phyloP scores from a whole-genome alignment of 2,113 vertebrate species.

The Picathartes gymnocephalus region DNA sequence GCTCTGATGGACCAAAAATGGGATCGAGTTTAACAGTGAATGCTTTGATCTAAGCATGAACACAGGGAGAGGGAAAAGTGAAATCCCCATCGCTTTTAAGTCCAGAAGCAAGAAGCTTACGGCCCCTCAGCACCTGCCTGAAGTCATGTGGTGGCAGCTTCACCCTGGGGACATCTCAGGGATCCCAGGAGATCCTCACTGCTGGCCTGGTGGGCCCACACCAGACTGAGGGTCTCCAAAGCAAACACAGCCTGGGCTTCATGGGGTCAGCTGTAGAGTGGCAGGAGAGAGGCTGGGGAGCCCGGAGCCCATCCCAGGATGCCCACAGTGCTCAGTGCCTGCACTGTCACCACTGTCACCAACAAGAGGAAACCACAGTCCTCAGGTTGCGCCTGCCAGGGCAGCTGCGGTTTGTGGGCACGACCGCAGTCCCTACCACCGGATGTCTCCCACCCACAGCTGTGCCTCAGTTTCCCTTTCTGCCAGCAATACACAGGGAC shows the following conservation, averaged over 20 bases:
- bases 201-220: accelerated
- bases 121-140: accelerated
- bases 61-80: background rate
- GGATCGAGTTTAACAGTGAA: accelerated
- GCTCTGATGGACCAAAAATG: background rate
- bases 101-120: background rate
- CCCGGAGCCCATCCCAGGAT: background rate
- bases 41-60: background rate
- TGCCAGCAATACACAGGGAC: background rate
- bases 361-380: background rate
- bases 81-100: background rate
- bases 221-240: background rate
- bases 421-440: background rate
- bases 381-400: accelerated
- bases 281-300: accelerated
- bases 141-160: accelerated
- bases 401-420: background rate
- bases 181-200: background rate
- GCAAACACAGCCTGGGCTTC: background rate
- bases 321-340: accelerated
- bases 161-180: accelerated
- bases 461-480: background rate
- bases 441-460: background rate
- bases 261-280: background rate
- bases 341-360: background rate